Evolutionary conservation across 2,888 invertebrate species (phyloP).

Genomic region (Beris morrisii): DNA sequence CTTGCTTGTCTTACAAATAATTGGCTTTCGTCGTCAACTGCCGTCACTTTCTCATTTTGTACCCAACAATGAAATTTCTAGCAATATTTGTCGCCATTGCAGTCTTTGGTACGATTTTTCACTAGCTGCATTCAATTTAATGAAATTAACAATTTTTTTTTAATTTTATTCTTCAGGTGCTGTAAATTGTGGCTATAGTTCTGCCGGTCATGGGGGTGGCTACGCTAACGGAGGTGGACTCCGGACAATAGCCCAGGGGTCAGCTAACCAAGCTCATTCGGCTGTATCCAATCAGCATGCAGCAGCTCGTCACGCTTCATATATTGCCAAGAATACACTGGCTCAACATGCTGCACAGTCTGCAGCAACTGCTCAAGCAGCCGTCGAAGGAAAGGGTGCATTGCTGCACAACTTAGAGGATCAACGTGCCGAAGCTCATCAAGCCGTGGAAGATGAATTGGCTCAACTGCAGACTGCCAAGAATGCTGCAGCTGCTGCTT

Average conservation of each 20-base stretch:
- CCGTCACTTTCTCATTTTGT: no score
- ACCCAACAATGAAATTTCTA: no score
- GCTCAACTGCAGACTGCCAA: conserved; percentile 72
- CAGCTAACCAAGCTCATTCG: conserved; percentile 75
- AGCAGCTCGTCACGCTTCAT: conserved; percentile 68
- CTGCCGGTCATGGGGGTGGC: not conserved
- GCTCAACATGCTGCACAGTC: conserved; percentile 72
- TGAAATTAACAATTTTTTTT: no score
- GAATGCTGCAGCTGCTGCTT: conserved; percentile 66
- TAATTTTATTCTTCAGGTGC: not conserved
- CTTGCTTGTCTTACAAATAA: no score
- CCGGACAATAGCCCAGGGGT: conserved; percentile 71
- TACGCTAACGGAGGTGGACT: conserved; percentile 64
- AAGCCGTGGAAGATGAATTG: conserved; percentile 68
- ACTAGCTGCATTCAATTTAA: no score
- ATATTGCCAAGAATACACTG: conserved; percentile 69
- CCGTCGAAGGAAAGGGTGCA: conserved; percentile 64
- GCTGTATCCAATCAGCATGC: conserved; percentile 74
- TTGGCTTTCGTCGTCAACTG: no score
- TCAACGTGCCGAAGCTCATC: conserved; percentile 69
- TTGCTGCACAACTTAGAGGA: conserved; percentile 67
- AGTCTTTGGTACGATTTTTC: no score
- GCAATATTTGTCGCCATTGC: no score
- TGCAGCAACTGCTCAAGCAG: conserved; percentile 64
- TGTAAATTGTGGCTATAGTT: conserved; percentile 17